Percentiles rank a stretch among this genome's conserved stretches.
These are phyloP conservation scores for Leptinotarsa tumamoca DNA, from an alignment of 2,888 invertebrate genomes.

Conservation along the genomic window DNA sequence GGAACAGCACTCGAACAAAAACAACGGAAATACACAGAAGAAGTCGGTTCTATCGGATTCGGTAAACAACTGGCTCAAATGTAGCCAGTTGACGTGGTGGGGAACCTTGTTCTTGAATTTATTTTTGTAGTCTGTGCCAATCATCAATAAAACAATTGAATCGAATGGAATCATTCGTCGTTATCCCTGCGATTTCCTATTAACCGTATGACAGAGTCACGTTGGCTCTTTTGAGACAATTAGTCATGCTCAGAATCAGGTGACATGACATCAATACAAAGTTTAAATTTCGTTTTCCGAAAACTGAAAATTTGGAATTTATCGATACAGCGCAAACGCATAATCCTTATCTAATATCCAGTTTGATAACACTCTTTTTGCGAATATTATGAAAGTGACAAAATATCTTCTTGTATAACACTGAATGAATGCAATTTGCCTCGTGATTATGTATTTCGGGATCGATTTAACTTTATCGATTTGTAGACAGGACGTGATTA, in stretches of 20 bases:
- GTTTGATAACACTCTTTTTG: no score
- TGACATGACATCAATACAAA: not conserved
- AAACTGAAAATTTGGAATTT: not conserved
- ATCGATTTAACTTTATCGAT: conserved; percentile 37
- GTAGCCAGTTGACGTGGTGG: conserved; percentile 46
- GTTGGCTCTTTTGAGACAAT: conserved; percentile 12
- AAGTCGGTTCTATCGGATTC: conserved; percentile 51
- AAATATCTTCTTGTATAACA: conserved; percentile 26
- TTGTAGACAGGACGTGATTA: conserved; percentile 38
- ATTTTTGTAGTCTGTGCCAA: conserved; percentile 49
- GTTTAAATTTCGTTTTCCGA: not conserved
- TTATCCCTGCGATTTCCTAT: conserved; percentile 35
- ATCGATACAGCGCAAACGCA: no score
- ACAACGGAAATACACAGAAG: conserved; percentile 50
- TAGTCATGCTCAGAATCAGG: not conserved
- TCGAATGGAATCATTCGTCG: conserved; percentile 29
- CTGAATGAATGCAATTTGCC: conserved; percentile 32
- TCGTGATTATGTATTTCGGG: conserved; percentile 35
- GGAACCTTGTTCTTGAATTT: conserved; percentile 50
- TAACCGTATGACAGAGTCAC: conserved; percentile 19
- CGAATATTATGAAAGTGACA: not conserved
- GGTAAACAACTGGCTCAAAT: conserved; percentile 56
- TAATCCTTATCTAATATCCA: no score
- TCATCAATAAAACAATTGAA: conserved; percentile 32
- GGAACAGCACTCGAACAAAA: conserved; percentile 32